Base-by-base conservation (phyloP, 64 coral and sea anemone genomes). In the Orbicella faveolata region DNA sequence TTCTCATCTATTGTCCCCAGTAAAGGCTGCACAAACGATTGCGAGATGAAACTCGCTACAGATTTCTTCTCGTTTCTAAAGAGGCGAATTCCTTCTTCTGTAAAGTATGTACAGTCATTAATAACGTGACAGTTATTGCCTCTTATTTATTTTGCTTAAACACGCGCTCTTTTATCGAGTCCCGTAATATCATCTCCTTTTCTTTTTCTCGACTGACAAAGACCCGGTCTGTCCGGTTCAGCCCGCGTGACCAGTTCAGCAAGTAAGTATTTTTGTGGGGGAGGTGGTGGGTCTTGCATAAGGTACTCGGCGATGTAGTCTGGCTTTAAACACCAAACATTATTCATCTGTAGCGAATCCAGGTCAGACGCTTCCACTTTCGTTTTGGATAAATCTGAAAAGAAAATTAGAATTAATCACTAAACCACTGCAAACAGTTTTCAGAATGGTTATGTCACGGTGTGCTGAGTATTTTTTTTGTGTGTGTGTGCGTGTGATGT, bases 271-370 rank as follows among this genome's bases (percentile, higher is more conserved):
- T 89, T 93, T 14, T 89, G 86, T 26, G 95, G 92, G 44, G 90
- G 77, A 55, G 95, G 95, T 64, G 88, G 76, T 68, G 95, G 95
- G 13, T 94, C 95, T 77, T 97, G 95, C 95, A 97, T 97, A 72
- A 97, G 73, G 61, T 87, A 97, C 73, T 97, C 95, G 16, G 95
- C 95, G 52, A 97, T 97, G 77, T 91, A 97, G 36, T 97, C 95
- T 17, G 95, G 95, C 59, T 97, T 97, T 19, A 97, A 73, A 21
- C 93, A 75, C 95, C 91, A 94, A 69, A 97, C 83, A 11, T 89
- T 75, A 33, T 84, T 78, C 1, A 34, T 26, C 34, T 91, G 88
- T 30, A 97, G 78, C 26, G 21, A 19, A 4, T 61, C 55, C 36
- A 97, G 80, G 33, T 97, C 92, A 54, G 90, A 53, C 14, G 74